A percentile compares a stretch with the other conserved stretches of the same genome.
These are phyloP conservation scores for Callopanchax toddi DNA, from an alignment of 2,113 vertebrate genomes.

Conservation along the genomic window DNA sequence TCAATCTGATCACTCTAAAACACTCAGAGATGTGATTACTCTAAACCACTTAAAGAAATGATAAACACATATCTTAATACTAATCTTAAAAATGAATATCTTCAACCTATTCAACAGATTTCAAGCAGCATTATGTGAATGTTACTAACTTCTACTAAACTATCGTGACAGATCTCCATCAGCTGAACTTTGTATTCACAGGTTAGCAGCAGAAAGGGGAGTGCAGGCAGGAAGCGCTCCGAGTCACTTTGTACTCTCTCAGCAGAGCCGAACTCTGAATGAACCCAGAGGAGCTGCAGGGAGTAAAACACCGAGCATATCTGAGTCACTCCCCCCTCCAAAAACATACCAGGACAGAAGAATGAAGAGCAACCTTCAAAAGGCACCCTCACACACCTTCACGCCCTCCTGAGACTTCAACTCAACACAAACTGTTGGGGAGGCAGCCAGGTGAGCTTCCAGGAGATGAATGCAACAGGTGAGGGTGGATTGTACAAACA, in stretches of 20 bases:
- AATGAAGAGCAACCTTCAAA: constrained; percentile 70
- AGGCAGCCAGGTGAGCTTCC: constrained; percentile 72
- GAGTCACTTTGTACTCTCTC: constrained; percentile 85
- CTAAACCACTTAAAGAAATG: too few species aligned
- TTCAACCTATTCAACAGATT: too few species aligned
- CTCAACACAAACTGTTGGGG: too few species aligned
- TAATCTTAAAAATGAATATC: too few species aligned
- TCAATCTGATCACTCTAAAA: too few species aligned
- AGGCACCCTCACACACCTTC: constrained; percentile 59
- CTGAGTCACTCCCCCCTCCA: constrained; percentile 71
- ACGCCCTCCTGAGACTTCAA: constrained; percentile 72
- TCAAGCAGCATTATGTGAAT: too few species aligned
- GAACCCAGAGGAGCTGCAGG: constrained; percentile 84
- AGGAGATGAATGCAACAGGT: constrained; percentile 80
- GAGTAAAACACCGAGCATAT: constrained; percentile 76
- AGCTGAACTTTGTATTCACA: constrained; percentile 50
- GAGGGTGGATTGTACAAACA: constrained; percentile 23
- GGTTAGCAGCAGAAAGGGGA: constrained; percentile 67
- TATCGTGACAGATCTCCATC: neutral
- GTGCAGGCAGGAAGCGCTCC: constrained; percentile 91
- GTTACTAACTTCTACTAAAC: too few species aligned
- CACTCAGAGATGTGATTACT: too few species aligned
- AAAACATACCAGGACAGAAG: constrained; percentile 67
- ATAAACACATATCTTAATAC: too few species aligned
- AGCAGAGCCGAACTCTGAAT: constrained; percentile 94